Evolutionary conservation across 1,140 invertebrate genomes (phyloP).

Genomic region (Musca vetustissima): DNA sequence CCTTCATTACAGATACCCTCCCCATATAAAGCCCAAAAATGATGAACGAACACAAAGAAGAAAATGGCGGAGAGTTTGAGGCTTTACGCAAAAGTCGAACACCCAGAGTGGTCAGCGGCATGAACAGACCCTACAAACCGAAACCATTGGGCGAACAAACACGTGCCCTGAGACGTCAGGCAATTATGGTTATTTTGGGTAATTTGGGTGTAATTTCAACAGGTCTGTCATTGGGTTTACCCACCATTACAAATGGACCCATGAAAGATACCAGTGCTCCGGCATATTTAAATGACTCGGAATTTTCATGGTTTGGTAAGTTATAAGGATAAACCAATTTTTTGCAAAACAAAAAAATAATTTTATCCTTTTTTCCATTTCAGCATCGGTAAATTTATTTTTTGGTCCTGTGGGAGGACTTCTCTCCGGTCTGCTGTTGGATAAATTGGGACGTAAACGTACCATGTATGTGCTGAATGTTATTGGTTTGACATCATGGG

Average conservation of each 20-base stretch:
- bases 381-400: constrained; percentile 47
- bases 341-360: neutral
- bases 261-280: constrained; percentile 33
- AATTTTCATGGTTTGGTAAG: constrained; percentile 48
- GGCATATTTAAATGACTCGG: constrained; percentile 34
- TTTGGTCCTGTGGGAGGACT: constrained; percentile 48
- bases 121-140: constrained; percentile 32
- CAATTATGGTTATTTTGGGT: constrained; percentile 43
- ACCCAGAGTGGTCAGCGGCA: constrained; percentile 35
- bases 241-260: constrained; percentile 41
- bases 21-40: neutral
- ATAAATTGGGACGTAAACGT: constrained; percentile 47
- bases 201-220: constrained; percentile 47
- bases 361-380: neutral
- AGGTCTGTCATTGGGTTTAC: constrained; percentile 44
- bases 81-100: constrained; percentile 27
- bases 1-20: no score
- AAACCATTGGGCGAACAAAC: constrained; percentile 44
- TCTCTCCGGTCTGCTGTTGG: constrained; percentile 42
- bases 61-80: constrained; percentile 26
- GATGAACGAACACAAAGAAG: neutral
- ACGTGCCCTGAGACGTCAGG: constrained; percentile 41
- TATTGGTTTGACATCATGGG: constrained; percentile 42
- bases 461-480: constrained; percentile 46
- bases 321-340: no score